A percentile compares a stretch with the other conserved stretches of the same genome.
Conservation (phyloP, 2,113 vertebrate species). For the Rhinolophus sinicus region DNA sequence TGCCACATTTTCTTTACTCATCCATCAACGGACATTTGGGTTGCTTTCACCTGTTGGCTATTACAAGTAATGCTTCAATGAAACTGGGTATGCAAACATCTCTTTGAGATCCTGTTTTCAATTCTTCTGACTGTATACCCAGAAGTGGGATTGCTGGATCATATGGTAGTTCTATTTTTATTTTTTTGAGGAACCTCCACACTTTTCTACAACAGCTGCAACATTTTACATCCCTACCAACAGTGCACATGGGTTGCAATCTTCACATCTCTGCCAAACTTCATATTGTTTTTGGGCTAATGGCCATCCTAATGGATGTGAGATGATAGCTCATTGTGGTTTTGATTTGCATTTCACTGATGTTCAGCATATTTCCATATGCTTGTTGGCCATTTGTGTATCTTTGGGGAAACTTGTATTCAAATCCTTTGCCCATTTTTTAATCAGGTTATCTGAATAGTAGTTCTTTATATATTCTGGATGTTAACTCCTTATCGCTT, state of each 20-base stretch:
- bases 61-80: not conserved
- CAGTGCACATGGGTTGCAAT: not conserved
- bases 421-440: not conserved
- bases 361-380: not conserved
- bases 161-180: conserved; percentile 34
- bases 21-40: not conserved
- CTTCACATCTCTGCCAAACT: not conserved
- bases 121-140: not conserved
- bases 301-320: not conserved
- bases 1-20: not conserved
- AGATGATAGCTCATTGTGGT: not conserved
- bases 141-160: not conserved
- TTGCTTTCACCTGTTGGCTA: not conserved
- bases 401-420: not conserved
- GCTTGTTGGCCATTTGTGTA: not conserved
- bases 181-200: not conserved
- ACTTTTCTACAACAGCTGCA: not conserved
- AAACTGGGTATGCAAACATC: not conserved
- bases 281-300: not conserved
- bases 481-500: not conserved
- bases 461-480: not conserved
- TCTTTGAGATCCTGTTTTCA: conserved; percentile 29
- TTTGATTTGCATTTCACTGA: not conserved
- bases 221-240: not conserved
- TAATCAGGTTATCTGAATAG: not conserved